Evolutionary conservation across 2,113 vertebrate genomes (phyloP), one percentile per base, ranked within the genome.

Genomic region (Emydocephalus ijimae): DNA sequence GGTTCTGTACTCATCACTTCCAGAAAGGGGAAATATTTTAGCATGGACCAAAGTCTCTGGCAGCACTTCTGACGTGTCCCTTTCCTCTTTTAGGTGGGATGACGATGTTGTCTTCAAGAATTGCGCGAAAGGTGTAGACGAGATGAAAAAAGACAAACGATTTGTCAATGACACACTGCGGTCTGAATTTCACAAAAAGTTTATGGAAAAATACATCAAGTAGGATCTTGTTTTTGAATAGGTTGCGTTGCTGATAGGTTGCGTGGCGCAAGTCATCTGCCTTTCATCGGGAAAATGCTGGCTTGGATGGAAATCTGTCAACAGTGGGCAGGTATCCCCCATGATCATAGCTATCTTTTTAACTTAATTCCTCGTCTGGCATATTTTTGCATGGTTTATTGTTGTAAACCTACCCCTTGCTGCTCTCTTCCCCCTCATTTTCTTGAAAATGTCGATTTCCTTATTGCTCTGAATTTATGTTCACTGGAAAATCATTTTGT

Each of bases 31-130:
- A 81, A 91, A 52, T 45, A 61, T 24, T 20, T 3, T 15, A 50
- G 10, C 6, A 5, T 55, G 8, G 24, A 14, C 43, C n/a, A 57
- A 81, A 2, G 1, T 14, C 8, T 45, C 50, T 89, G 61, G 24
- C 9, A 21, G 20, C 39, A 0, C 9, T 48, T 4, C 43, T 61
- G 29, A 34, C 9, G 0, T 43, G 7, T 85, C 59, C 20, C 48
- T 56, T 24, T 81, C 21, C 29, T 50, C 61, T 95, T 98, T 86
- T 95, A 99, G 99, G 95, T 99, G 99, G 99, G 99, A 99, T 39
- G 99, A 99, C 89, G 99, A 99, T n/a, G 99, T 99, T 34, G 99
- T 99, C 91, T 99, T 99, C 97, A 99, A 99, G 98, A 99, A 99
- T 93, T 99, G 99, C 88, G 99, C 99, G 90, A 99, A 99, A 96